phyloP scores from a whole-genome alignment of 2,888 invertebrate species.

The Cyclophora punctaria region DNA sequence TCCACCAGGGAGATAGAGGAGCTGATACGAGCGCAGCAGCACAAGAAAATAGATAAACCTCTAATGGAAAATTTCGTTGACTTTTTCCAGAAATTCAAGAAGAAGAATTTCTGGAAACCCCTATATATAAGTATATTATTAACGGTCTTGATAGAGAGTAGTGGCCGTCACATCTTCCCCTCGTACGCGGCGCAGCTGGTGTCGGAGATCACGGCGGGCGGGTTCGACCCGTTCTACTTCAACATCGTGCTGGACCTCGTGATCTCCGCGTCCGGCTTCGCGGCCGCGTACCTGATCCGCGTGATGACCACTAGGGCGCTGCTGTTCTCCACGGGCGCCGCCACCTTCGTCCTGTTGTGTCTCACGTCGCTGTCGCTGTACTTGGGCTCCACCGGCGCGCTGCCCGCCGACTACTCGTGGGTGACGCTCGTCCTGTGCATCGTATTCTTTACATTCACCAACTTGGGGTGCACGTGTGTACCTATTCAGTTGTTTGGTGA shows the following conservation, averaged over 20 bases:
- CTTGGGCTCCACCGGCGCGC: neutral
- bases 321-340: neutral
- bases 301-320: neutral
- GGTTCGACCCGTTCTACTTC: neutral
- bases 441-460: conserved; percentile 33
- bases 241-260: neutral
- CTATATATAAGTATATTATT: neutral
- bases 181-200: neutral
- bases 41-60: neutral
- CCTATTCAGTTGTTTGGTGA: conserved; percentile 49
- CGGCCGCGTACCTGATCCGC: neutral
- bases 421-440: conserved; percentile 23
- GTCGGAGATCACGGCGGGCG: neutral
- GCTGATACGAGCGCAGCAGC: conserved; percentile 17
- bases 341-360: neutral
- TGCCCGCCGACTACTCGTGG: too few relatives aligned
- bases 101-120: neutral
- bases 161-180: neutral
- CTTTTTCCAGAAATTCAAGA: neutral
- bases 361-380: neutral
- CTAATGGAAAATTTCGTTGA: neutral
- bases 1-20: conserved; percentile 36
- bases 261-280: neutral
- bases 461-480: conserved; percentile 50
- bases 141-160: neutral